phyloP scores from a whole-genome alignment of 2,113 vertebrate genomes.

The Seriola rivoliana region DNA sequence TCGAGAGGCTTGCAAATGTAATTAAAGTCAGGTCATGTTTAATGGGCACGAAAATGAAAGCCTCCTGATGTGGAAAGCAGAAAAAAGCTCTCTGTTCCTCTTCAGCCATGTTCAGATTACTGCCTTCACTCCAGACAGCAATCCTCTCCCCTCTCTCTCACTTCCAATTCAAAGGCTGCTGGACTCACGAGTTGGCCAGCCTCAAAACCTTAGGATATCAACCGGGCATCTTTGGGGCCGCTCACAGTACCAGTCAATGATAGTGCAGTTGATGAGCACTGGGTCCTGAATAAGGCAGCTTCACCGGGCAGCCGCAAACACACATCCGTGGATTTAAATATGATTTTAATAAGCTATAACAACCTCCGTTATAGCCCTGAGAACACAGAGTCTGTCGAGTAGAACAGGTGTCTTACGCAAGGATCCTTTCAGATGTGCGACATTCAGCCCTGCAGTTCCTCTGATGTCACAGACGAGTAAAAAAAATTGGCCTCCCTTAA shows the following conservation, averaged over 20 bases:
- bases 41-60: conserved; percentile 77
- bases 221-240: background rate
- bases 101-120: conserved; percentile 57
- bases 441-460: background rate
- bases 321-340: background rate
- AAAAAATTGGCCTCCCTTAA: background rate
- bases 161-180: conserved; percentile 23
- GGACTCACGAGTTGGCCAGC: conserved; percentile 32
- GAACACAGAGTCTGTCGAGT: background rate
- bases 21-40: conserved; percentile 77
- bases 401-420: background rate
- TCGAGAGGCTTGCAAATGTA: conserved; percentile 69
- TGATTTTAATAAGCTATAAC: background rate
- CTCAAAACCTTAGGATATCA: background rate
- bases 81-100: conserved; percentile 56
- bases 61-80: conserved; percentile 65
- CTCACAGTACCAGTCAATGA: background rate
- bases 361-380: background rate
- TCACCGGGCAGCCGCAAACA: background rate
- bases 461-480: background rate
- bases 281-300: background rate
- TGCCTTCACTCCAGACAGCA: conserved; percentile 37
- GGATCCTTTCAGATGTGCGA: background rate
- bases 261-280: background rate
- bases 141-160: background rate